Evolutionary conservation across 2,888 invertebrate species (phyloP).

Genomic region (Disparrhopalites patrizii): DNA sequence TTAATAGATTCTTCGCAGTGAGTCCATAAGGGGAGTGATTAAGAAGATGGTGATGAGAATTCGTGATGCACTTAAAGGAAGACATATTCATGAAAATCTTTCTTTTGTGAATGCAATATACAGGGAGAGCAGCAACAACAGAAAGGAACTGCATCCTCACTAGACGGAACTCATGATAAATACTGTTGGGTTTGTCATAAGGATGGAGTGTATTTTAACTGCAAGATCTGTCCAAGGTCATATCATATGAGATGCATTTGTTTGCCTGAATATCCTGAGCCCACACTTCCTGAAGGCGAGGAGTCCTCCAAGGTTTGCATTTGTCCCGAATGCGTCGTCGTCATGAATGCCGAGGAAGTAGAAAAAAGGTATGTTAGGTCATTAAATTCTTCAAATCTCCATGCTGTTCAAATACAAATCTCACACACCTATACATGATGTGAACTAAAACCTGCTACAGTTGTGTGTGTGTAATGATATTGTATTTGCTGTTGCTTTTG

Average conservation of each 20-base stretch:
- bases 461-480: too few species aligned
- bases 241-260: constrained; percentile 75
- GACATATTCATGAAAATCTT: too few species aligned
- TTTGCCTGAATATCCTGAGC: constrained; percentile 24
- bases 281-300: constrained; percentile 40
- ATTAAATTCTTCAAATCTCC: too few species aligned
- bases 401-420: too few species aligned
- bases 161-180: constrained; percentile 57
- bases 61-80: too few species aligned
- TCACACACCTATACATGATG: too few species aligned
- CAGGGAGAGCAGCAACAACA: neutral
- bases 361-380: constrained; percentile 64
- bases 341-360: constrained; percentile 68
- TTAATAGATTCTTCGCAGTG: too few species aligned
- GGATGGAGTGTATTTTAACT: constrained; percentile 59
- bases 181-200: constrained; percentile 92
- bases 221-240: constrained; percentile 78
- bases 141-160: neutral
- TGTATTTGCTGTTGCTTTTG: too few species aligned
- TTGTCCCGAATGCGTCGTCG: constrained; percentile 78
- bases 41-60: too few species aligned
- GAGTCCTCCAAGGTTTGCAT: constrained; percentile 51
- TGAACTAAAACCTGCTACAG: too few species aligned
- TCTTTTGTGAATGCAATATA: neutral
- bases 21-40: too few species aligned